phyloP scores from a whole-genome alignment of 2,113 vertebrate genomes.

The Rattus rattus region DNA sequence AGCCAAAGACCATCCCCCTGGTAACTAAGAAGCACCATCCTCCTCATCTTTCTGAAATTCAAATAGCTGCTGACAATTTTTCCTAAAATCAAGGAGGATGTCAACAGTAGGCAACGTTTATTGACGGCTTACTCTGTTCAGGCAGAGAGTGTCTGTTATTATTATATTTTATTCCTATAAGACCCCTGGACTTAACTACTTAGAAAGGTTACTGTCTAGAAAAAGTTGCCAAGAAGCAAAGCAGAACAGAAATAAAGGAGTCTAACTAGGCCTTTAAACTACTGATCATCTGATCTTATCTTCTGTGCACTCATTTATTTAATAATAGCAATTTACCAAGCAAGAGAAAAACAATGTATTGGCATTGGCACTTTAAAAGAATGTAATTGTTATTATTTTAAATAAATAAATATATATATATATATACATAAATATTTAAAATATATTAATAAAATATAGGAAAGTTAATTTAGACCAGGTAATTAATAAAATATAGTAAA shows the following conservation, averaged over 20 bases:
- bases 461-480: background rate
- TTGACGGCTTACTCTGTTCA: background rate
- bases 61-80: slow-evolving; percentile 20
- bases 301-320: background rate
- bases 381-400: no score
- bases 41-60: slow-evolving; percentile 8
- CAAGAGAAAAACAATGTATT: background rate
- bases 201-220: background rate
- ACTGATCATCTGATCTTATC: background rate
- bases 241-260: background rate
- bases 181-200: background rate
- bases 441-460: no score
- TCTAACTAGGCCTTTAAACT: background rate
- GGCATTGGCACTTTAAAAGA: background rate
- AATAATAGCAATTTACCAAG: background rate
- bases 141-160: background rate
- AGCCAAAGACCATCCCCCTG: background rate
- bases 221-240: background rate
- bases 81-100: background rate
- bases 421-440: no score
- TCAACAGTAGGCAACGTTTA: background rate
- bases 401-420: no score
- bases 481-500: background rate
- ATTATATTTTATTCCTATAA: background rate
- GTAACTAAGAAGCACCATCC: background rate